Conservation (phyloP, 2,113 vertebrate genomes). For the Rhinoderma darwinii region DNA sequence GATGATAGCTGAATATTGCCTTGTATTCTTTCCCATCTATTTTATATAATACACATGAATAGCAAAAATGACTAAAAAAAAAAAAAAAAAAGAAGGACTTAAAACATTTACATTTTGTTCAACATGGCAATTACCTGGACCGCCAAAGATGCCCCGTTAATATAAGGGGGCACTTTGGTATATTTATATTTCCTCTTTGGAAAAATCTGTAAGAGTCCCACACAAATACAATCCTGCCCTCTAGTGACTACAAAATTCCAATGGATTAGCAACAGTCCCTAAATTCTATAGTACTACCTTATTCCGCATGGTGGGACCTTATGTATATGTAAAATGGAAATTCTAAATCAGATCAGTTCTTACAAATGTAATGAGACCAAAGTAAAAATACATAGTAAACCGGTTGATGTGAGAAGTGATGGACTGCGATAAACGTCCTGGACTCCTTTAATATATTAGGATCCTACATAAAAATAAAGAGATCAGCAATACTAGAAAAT, state of each 20-base stretch:
- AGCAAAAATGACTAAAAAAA: background rate
- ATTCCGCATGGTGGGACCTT: too few relatives aligned
- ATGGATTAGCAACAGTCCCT: background rate
- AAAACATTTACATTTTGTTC: background rate
- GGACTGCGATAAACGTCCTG: too few relatives aligned
- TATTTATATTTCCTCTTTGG: background rate
- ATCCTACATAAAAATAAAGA: too few relatives aligned
- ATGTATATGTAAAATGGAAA: too few relatives aligned
- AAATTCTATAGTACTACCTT: too few relatives aligned
- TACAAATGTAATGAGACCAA: too few relatives aligned
- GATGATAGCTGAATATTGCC: background rate
- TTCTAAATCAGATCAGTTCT: too few relatives aligned
- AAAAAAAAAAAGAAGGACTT: background rate
- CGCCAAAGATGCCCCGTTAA: background rate
- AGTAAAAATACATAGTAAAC: too few relatives aligned
- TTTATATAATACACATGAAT: background rate
- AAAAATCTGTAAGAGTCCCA: background rate
- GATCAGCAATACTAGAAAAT: too few relatives aligned
- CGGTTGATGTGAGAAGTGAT: too few relatives aligned
- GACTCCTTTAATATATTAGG: too few relatives aligned
- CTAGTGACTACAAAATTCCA: background rate
- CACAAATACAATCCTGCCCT: constrained; percentile 7
- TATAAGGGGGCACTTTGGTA: background rate
- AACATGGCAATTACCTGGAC: background rate
- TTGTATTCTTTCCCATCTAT: background rate